Conservation (phyloP, 2,113 vertebrate species). For the Phyllopteryx taeniolatus region DNA sequence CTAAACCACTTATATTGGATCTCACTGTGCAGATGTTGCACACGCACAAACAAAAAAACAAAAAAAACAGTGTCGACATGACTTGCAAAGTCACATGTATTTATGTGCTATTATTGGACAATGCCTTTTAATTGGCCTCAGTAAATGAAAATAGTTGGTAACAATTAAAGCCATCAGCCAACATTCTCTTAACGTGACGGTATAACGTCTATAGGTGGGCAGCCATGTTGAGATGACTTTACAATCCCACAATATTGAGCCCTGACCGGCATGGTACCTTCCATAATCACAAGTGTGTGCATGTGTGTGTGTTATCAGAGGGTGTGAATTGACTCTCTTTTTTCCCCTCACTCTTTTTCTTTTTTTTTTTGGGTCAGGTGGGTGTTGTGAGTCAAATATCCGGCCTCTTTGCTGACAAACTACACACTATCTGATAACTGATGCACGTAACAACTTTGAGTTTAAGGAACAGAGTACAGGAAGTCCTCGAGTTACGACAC, state of each 20-base stretch:
- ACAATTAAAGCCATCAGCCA: constrained; percentile 2
- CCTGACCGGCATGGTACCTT: constrained; percentile 33
- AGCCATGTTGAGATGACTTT: constrained; percentile 16
- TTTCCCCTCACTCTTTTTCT: neutral
- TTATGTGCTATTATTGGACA: neutral
- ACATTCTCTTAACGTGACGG: neutral
- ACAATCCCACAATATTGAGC: constrained; percentile 17
- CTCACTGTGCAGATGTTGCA: neutral
- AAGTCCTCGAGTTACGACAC: too few relatives aligned
- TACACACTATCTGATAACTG: neutral
- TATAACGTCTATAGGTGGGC: neutral
- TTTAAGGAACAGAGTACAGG: constrained; percentile 3
- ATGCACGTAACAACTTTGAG: neutral
- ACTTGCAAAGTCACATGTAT: neutral
- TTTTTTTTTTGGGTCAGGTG: neutral
- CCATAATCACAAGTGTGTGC: constrained; percentile 30
- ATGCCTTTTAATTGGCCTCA: neutral
- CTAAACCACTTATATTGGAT: neutral
- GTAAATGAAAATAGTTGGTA: neutral
- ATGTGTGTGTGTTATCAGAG: constrained; percentile 50
- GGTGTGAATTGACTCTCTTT: constrained; percentile 52
- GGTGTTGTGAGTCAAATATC: constrained; percentile 1
- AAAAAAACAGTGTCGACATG: neutral
- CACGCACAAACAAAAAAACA: neutral
- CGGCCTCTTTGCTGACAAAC: neutral